These are phyloP conservation scores for Enchytraeus crypticus DNA, from an alignment of 2,888 invertebrate species.

Conservation along the genomic window DNA sequence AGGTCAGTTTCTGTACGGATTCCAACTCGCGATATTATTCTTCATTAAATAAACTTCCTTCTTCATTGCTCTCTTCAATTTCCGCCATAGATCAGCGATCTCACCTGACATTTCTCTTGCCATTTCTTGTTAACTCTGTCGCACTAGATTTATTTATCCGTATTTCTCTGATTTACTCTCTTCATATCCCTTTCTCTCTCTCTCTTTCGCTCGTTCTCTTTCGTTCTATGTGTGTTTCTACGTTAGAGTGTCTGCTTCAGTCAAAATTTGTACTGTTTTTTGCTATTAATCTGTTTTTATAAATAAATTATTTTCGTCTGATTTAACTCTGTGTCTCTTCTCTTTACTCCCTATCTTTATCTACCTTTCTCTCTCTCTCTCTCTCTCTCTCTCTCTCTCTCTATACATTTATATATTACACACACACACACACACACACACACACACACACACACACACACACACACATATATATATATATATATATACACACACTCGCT, in stretches of 20 bases:
- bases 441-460: not conserved
- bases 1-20: too few species aligned
- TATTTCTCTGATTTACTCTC: not conserved
- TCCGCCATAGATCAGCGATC: too few species aligned
- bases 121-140: not conserved
- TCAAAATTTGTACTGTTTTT: not conserved
- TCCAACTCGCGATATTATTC: too few species aligned
- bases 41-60: too few species aligned
- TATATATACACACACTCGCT: constrained; percentile 7
- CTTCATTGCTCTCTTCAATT: too few species aligned
- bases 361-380: not conserved
- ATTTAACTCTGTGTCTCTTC: not conserved
- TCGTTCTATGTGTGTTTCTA: not conserved
- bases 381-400: not conserved
- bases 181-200: not conserved
- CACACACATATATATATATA: not conserved
- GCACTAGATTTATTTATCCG: not conserved
- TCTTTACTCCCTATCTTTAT: not conserved
- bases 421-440: not conserved
- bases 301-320: not conserved
- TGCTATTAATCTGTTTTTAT: not conserved
- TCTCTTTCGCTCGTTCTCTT: not conserved
- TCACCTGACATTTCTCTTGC: too few species aligned
- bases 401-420: not conserved
- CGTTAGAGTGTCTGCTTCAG: not conserved